A percentile compares a stretch with the other conserved stretches of the same genome.
These are phyloP conservation scores for Conchocele bisecta DNA, from an alignment of 2,888 invertebrate species.

Conservation along the genomic window DNA sequence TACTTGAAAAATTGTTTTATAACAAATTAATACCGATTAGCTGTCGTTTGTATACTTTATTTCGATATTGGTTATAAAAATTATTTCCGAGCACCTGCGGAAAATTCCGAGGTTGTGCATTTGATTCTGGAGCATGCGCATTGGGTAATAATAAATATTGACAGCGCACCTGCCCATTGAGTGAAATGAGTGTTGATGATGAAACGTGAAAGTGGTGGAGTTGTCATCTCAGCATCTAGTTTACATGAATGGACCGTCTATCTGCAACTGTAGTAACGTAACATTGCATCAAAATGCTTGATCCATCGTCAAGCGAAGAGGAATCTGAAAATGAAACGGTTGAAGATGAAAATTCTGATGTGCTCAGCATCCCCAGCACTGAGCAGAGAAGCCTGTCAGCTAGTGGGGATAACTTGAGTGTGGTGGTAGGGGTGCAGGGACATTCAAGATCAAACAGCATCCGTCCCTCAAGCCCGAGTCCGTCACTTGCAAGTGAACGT, in stretches of 20 bases:
- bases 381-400: slow-evolving; percentile 82
- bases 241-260: background rate
- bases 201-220: too few species aligned
- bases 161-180: slow-evolving; percentile 18
- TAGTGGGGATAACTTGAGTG: slow-evolving; percentile 81
- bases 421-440: slow-evolving; percentile 66
- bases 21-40: too few species aligned
- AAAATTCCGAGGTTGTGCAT: slow-evolving; percentile 26
- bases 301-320: slow-evolving; percentile 97
- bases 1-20: slow-evolving; percentile 4
- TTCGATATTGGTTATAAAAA: too few species aligned
- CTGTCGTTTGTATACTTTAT: too few species aligned
- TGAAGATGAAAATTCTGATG: slow-evolving; percentile 85
- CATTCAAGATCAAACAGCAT: slow-evolving; percentile 85
- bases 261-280: background rate
- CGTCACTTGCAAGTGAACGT: slow-evolving; percentile 95
- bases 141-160: background rate
- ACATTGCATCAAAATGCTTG: slow-evolving; percentile 88
- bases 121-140: background rate
- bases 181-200: too few species aligned
- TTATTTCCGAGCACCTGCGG: slow-evolving; percentile 22
- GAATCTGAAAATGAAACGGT: slow-evolving; percentile 93
- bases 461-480: slow-evolving; percentile 94
- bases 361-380: slow-evolving; percentile 79
- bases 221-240: background rate